These are phyloP conservation scores for Drosophila mojavensis DNA, from an alignment of 1,140 invertebrate genomes.

Conservation along the genomic window DNA sequence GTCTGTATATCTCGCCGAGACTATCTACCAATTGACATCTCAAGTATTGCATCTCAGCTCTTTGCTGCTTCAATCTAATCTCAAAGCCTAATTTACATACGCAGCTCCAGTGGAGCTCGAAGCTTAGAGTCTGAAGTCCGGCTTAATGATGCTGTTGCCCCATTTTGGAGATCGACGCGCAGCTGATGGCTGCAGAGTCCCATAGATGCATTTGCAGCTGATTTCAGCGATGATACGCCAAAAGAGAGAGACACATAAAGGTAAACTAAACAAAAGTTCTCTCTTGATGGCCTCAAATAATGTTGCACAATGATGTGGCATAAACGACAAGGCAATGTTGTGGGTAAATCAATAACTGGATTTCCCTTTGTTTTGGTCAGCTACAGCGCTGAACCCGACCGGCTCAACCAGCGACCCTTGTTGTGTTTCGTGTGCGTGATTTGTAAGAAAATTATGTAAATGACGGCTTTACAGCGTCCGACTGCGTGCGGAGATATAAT, in stretches of 20 bases:
- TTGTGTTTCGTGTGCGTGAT: slow-evolving; percentile 61
- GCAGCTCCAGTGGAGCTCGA: slow-evolving; percentile 15
- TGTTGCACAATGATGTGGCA: slow-evolving; percentile 72
- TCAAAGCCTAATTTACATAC: slow-evolving; percentile 68
- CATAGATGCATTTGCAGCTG: slow-evolving; percentile 44
- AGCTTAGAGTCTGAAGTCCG: background rate
- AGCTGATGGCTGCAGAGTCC: slow-evolving; percentile 26
- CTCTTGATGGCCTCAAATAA: slow-evolving; percentile 70
- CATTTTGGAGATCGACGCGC: slow-evolving; percentile 47
- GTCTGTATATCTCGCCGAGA: background rate
- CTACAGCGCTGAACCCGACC: background rate
- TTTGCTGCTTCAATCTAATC: slow-evolving; percentile 17
- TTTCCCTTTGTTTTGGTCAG: slow-evolving; percentile 34
- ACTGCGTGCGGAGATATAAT: slow-evolving; percentile 36
- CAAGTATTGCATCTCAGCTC: slow-evolving; percentile 35
- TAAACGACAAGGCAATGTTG: slow-evolving; percentile 36
- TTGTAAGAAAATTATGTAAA: slow-evolving; percentile 77
- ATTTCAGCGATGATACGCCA: slow-evolving; percentile 65
- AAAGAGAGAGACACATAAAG: slow-evolving; percentile 17
- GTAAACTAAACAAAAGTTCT: slow-evolving; percentile 45
- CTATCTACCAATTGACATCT: slow-evolving; percentile 58
- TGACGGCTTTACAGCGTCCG: slow-evolving; percentile 65
- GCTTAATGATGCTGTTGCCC: slow-evolving; percentile 67
- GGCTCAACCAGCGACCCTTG: background rate
- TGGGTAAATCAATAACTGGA: slow-evolving; percentile 69